Base-by-base conservation (phyloP, 2,113 vertebrate species). In the Grantiella picta region DNA sequence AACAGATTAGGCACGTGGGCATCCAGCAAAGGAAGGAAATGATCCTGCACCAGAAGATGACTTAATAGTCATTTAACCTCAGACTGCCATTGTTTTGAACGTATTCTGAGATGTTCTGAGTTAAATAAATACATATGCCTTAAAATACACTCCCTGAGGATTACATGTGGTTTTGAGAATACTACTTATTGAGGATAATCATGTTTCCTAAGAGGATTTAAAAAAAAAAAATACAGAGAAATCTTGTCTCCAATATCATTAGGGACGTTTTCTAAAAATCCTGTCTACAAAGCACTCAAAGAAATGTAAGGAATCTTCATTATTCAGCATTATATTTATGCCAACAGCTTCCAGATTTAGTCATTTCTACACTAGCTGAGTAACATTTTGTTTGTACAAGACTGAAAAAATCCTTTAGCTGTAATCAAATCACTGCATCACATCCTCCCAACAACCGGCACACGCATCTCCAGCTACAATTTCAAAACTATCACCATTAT, bases 1-100 rank as follows among this genome's bases (percentile, higher is more conserved):
- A 92, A 76, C 87, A 88, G 90, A 95, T 93, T 50, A 91, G 89
- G 78, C 84, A 85, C 28, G 24, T 2, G 5, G 89, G 78, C 92
- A 80, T 61, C 70, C 35, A 94, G 85, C 24, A 70, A 91, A 94
- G 95, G 92, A 94, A 96, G 95, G 92, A 96, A 97, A 95, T 87
- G 73, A 92, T 91, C 84, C 76, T 92, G 72, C 76, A 95, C 40
- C 69, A 92, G 60, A 72, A 81, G 64, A 92, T 54, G 45, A 95
- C 80, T 84, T 92, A 95, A 92, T 82, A 91, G 0, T 24, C 61
- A 81, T 81, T 92, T 93, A 94, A 86, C 86, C 88, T 94, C 93
- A 75, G 56, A 78, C 45, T 92, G 91, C 82, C 92, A 84, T 84
- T 95, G 88, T 93, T 95, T 54, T 71, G 60, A 85, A 78, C 69